phyloP scores from a whole-genome alignment of 2,888 invertebrate genomes.

The Pristionchus arcanus region DNA sequence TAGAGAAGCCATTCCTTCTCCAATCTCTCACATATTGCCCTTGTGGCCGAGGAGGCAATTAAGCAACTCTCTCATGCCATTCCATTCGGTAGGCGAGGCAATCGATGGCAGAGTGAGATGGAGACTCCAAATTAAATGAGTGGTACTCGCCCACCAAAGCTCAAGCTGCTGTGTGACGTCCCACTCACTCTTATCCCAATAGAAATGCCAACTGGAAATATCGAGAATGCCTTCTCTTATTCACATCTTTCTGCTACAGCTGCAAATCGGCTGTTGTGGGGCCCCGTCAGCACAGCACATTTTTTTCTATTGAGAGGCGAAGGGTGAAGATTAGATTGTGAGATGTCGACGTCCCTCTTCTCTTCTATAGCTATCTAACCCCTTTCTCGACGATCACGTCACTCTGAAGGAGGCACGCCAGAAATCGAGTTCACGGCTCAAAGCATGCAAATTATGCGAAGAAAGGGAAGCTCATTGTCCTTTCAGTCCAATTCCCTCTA shows the following conservation, averaged over 20 bases:
- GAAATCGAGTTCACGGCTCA: slow-evolving; percentile 1
- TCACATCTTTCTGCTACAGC: neutral
- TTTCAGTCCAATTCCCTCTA: neutral
- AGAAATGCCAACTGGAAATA: neutral
- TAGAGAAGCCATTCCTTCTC: neutral
- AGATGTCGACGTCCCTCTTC: neutral
- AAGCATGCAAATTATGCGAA: neutral
- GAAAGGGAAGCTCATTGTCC: slow-evolving; percentile 6
- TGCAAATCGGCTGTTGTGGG: neutral
- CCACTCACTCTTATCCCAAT: neutral
- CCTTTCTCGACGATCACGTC: neutral
- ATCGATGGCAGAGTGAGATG: neutral
- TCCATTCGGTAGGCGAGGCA: neutral
- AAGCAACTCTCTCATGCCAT: neutral
- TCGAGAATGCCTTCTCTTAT: neutral
- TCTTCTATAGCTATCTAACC: neutral
- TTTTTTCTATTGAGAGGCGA: neutral
- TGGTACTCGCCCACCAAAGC: neutral
- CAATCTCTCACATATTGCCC: slow-evolving; percentile 8
- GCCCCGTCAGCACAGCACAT: neutral
- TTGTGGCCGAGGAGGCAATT: neutral
- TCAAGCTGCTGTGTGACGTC: neutral
- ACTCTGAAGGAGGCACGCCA: neutral
- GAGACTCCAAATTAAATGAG: neutral
- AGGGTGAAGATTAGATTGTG: slow-evolving; percentile 17